A percentile compares a stretch with the other conserved stretches of the same genome.
These are phyloP conservation scores for Bos indicus DNA, from an alignment of 2,113 vertebrate species.

Conservation along the genomic window DNA sequence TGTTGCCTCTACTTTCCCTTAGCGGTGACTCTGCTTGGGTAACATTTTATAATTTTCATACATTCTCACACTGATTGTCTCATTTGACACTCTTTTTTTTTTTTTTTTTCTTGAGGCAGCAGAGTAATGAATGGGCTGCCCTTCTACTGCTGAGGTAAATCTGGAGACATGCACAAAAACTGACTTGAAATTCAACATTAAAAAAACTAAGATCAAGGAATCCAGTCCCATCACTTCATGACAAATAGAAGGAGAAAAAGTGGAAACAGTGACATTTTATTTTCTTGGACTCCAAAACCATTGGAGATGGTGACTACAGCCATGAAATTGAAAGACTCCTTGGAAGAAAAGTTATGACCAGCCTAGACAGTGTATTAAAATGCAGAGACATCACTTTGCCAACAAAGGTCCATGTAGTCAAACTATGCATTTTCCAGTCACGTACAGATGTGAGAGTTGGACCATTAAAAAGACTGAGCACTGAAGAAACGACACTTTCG, in stretches of 20 bases:
- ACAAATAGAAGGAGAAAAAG: neutral
- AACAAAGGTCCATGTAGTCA: neutral
- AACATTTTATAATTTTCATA: neutral
- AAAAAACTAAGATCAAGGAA: neutral
- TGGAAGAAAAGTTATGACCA: neutral
- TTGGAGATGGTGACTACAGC: neutral
- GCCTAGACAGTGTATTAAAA: neutral
- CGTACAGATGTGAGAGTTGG: neutral
- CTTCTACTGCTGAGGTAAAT: neutral
- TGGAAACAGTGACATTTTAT: neutral
- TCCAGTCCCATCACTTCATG: neutral
- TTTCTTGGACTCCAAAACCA: neutral
- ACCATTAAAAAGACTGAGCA: neutral
- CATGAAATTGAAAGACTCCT: neutral
- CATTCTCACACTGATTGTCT: neutral
- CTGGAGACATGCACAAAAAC: neutral
- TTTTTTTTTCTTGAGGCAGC: neutral
- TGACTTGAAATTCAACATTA: neutral
- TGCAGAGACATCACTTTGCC: neutral
- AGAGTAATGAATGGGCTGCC: neutral
- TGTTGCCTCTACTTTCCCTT: neutral
- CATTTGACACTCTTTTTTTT: neutral
- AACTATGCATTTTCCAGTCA: neutral
- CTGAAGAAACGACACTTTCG: neutral
- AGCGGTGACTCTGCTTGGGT: neutral